phyloP scores from a whole-genome alignment of 2,888 invertebrate genomes.

The Sepioteuthis lessoniana region DNA sequence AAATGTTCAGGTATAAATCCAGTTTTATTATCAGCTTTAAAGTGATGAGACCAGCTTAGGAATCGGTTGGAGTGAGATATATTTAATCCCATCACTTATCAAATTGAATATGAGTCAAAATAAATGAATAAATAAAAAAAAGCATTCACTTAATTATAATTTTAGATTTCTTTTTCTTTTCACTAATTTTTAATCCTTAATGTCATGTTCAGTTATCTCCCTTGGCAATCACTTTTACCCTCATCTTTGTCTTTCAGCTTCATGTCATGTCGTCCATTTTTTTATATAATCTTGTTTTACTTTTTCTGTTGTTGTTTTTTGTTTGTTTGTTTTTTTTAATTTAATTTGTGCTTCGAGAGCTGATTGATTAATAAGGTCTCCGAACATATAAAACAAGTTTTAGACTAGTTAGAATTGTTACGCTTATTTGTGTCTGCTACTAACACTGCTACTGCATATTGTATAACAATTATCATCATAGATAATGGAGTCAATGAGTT shows the following conservation, averaged over 20 bases:
- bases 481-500: too few species aligned
- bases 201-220: not conserved
- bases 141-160: not conserved
- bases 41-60: not conserved
- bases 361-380: too few species aligned
- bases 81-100: not conserved
- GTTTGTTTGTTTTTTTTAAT: too few species aligned
- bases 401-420: too few species aligned
- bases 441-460: too few species aligned
- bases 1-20: not conserved
- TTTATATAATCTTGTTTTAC: not conserved
- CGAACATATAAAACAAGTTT: too few species aligned
- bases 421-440: too few species aligned
- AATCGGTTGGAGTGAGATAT: too few species aligned
- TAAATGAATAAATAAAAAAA: not conserved
- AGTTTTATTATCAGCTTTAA: not conserved
- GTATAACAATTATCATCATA: too few species aligned
- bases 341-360: not conserved
- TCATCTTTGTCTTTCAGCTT: not conserved
- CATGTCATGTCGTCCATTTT: not conserved
- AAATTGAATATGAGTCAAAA: not conserved
- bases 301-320: too few species aligned
- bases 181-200: slow-evolving; percentile 4
- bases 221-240: not conserved
- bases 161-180: not conserved